Evolutionary conservation across 2,888 invertebrate genomes (phyloP).

Genomic region (Andricus quercusramuli): DNA sequence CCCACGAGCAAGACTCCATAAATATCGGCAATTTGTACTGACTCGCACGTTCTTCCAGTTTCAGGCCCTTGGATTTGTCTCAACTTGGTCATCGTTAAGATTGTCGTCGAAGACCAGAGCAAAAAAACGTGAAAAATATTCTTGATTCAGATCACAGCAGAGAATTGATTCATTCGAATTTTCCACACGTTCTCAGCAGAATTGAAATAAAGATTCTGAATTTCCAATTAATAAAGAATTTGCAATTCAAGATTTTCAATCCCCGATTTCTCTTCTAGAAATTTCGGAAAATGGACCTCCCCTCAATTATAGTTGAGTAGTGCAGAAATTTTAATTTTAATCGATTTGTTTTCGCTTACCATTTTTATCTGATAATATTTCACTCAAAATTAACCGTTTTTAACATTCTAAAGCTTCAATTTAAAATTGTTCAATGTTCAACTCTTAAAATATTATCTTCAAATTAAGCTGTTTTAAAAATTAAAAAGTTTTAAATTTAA

Average conservation of each 20-base stretch:
- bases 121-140: conserved; percentile 7
- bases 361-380: too few relatives aligned
- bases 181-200: background rate
- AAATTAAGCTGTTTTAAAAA: too few relatives aligned
- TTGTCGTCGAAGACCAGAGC: background rate
- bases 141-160: conserved; percentile 8
- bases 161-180: conserved; percentile 13
- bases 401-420: too few relatives aligned
- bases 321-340: too few relatives aligned
- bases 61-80: conserved; percentile 17
- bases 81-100: conserved; percentile 26
- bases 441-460: too few relatives aligned
- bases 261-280: background rate
- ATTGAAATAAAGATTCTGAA: background rate
- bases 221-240: background rate
- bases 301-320: too few relatives aligned
- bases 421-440: too few relatives aligned
- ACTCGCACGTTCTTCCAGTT: conserved; percentile 37
- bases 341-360: too few relatives aligned
- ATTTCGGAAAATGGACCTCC: background rate
- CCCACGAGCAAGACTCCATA: conserved; percentile 22
- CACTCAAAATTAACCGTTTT: too few relatives aligned
- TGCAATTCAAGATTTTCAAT: background rate
- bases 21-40: conserved; percentile 25
- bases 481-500: too few relatives aligned